Base-by-base conservation (phyloP, 2,888 invertebrate species). In the Mythimna impura region DNA sequence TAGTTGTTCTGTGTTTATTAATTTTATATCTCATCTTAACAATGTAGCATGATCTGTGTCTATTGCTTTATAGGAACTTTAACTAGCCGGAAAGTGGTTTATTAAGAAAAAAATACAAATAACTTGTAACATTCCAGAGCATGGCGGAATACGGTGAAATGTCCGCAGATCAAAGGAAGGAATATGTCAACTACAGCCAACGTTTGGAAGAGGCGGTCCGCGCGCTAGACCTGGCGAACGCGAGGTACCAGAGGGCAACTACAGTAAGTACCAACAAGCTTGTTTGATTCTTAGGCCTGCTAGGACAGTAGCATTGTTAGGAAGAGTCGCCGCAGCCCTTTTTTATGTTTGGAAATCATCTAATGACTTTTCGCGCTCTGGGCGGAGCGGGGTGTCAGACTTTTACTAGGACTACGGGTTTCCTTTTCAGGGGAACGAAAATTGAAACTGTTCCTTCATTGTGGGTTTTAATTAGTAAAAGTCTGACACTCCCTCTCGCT, bases 181-280 rank as follows among this genome's bases (percentile, higher is more conserved):
- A 88, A n/a, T 92, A 90, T 72, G 81, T 75, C 0, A 68, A 88
- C 40, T 92, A 93, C 75, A 86, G 88, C 0, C 82, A 86, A 60
- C 78, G 86, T 12, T 81, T 94, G 30, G 85, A 86, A 0, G 89
- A 85, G 2, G 93, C 93, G 0, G 78, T 93, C 1, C 85, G 84
- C 0, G 86, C 80, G 0, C 69, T 95, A 20, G 95, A 95, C 70
- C 66, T 91, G 0, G 91, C 93, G 3, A 91, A 91, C 22, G 89
- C 91, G 0, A 74, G 89, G 43, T 91, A 90, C 57, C 89, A 87
- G 58, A 87, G 89, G 7, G 80, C 90, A 0, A 92, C 93, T 0
- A 87, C 91, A 14, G 95, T 95, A 58, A 91, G 91, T 89, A 34
- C 6, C 22, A 12, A 10, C n/a, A n/a, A 30, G 1, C n/a, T 66